Conservation (phyloP, 2,888 invertebrate species). For the Andrena bicolor region DNA sequence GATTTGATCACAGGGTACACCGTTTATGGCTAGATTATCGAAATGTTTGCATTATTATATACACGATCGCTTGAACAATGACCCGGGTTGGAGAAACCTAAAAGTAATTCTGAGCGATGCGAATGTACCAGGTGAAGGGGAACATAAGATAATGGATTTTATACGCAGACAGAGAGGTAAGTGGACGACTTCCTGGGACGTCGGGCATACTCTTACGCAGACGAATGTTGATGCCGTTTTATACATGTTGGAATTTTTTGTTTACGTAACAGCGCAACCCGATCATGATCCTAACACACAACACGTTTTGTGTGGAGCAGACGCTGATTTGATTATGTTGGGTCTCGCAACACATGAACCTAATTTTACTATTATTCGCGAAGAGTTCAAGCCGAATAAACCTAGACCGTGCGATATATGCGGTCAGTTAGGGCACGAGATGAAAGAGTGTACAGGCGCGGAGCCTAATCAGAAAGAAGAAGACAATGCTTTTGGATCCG, state of each 20-base stretch:
- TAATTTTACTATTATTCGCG: constrained; percentile 99
- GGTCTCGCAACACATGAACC: constrained; percentile 99
- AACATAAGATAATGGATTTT: constrained; percentile 99
- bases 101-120: constrained; percentile 99
- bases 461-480: constrained; percentile 88
- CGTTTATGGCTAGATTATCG: constrained; percentile 97
- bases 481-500: constrained; percentile 88
- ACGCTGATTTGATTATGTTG: constrained; percentile 99
- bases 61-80: constrained; percentile 95
- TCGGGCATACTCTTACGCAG: too few species aligned
- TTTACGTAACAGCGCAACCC: constrained; percentile 89
- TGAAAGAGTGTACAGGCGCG: constrained; percentile 95
- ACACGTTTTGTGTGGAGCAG: constrained; percentile 99
- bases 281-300: constrained; percentile 99
- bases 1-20: constrained; percentile 90
- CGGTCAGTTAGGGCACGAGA: constrained; percentile 95
- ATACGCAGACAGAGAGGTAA: constrained; percentile 96
- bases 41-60: constrained; percentile 94
- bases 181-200: constrained; percentile 28
- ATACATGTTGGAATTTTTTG: constrained; percentile 17
- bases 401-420: constrained; percentile 98
- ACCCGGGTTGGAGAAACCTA: constrained; percentile 97
- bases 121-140: constrained; percentile 98
- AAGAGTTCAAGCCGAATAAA: constrained; percentile 99
- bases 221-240: constrained; percentile 3